Percentiles rank a stretch among this genome's conserved stretches.
phyloP scores from a whole-genome alignment of 2,797 vertebrate species.

The Falco biarmicus region DNA sequence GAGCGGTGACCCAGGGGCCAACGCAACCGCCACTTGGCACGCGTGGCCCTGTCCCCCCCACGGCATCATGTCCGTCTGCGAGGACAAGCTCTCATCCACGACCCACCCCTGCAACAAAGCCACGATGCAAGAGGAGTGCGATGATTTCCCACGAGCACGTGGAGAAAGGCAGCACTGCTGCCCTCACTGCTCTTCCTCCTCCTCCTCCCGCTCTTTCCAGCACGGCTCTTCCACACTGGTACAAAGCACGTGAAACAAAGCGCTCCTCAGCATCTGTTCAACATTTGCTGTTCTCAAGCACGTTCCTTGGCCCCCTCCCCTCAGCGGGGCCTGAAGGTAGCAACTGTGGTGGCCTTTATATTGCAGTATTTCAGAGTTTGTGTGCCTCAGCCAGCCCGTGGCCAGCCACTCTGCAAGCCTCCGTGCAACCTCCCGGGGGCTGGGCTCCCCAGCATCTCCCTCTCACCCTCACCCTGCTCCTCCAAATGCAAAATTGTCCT shows the following conservation, averaged over 20 bases:
- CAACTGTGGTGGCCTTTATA: not conserved
- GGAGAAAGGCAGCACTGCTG: not conserved
- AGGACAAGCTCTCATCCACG: not conserved
- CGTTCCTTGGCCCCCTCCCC: not conserved
- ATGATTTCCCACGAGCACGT: accelerated
- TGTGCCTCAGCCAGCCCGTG: not conserved
- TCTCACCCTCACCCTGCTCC: not conserved
- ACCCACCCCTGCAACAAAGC: not conserved
- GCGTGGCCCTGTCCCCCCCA: accelerated
- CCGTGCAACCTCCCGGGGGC: accelerated
- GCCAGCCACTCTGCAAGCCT: not conserved
- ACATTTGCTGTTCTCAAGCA: constrained; percentile 11
- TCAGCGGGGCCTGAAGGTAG: not conserved
- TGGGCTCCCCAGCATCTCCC: not conserved
- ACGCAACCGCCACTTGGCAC: accelerated
- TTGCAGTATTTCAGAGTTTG: not conserved
- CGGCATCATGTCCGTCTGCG: accelerated
- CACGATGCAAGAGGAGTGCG: accelerated
- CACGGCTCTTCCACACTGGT: not conserved
- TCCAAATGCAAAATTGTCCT: not conserved
- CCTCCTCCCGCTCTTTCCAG: not conserved
- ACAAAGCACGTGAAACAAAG: not conserved
- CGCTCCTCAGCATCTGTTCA: constrained; percentile 1
- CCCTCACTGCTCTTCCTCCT: not conserved
- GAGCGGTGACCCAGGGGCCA: not conserved